phyloP scores from a whole-genome alignment of 2,888 invertebrate genomes.

The Colletes collaris region DNA sequence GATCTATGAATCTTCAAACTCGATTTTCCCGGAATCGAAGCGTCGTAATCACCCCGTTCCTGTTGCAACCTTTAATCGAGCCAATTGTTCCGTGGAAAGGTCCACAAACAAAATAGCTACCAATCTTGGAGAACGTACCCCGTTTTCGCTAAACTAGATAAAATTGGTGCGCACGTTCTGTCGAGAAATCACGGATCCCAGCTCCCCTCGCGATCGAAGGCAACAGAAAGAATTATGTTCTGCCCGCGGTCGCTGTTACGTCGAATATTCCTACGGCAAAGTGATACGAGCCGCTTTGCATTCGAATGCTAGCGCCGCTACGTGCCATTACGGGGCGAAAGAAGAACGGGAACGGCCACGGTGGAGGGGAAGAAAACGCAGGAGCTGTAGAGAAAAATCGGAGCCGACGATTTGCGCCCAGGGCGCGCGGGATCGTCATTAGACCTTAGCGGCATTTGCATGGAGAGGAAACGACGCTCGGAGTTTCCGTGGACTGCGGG shows the following conservation, averaged over 20 bases:
- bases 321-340: conserved; percentile 60
- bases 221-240: conserved; percentile 44
- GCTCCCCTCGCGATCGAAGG: background rate
- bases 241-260: conserved; percentile 37
- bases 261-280: conserved; percentile 64
- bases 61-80: background rate
- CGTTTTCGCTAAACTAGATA: conserved; percentile 1
- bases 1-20: no score
- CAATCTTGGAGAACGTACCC: no score
- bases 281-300: conserved; percentile 76
- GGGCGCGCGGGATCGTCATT: conserved; percentile 76
- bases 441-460: conserved; percentile 76
- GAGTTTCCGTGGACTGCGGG: conserved; percentile 68
- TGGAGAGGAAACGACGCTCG: conserved; percentile 72
- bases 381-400: conserved; percentile 66
- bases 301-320: conserved; percentile 69
- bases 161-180: background rate
- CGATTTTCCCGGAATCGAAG: no score
- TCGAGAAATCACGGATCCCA: conserved; percentile 9
- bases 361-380: background rate
- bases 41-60: no score
- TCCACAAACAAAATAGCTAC: no score
- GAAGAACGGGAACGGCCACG: conserved; percentile 17
- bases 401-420: conserved; percentile 72
- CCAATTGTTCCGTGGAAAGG: background rate